Base-by-base conservation (phyloP, 2,113 vertebrate species). In the Electrona antarctica region DNA sequence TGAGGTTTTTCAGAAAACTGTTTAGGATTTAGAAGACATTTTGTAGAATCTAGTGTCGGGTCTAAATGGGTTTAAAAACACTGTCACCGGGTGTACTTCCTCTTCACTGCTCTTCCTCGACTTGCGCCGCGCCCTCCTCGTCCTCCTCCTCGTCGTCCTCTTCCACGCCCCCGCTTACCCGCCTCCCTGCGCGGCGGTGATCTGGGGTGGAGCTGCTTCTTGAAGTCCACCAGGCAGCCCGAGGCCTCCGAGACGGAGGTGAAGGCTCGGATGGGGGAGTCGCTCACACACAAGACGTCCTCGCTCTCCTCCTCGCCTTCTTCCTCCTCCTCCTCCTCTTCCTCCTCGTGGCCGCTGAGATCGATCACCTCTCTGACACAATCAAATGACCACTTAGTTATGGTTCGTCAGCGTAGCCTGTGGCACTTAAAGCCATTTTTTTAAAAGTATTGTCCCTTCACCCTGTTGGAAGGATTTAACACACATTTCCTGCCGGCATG, bases 171-270 rank as follows among this genome's bases (percentile, higher is more conserved):
- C 33, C 33, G 33, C 33, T 6, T 41, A 4, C 88, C 41, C 33
- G 69, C 66, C 2, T 63, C 70, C 65, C 75, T 85, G 57, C 72
- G 89, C 66, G 73, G 74, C 1, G 71, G 76, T 71, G 4, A 86
- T 73, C 89, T 86, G 67, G 79, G 46, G 8, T 77, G 77, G 49
- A 67, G 12, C 1, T 76, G 91, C 0, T 90, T 92, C 60, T 90
- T 93, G 50, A 91, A 95, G 89, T 96, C 94, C 50, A 94, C 86
- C 54, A 93, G 85, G 57, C 92, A 91, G 74, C 88, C 95, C 1
- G 77, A 82, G 73, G 91, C 93, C 87, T 96, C 94, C 0, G 92
- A 95, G 82, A 94, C 90, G n/a, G 96, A 88, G 69, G 93, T 75
- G 67, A 92, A 82, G 4, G 94, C 85, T 65, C 90, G 93, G 13